Evolutionary conservation across 2,888 invertebrate genomes (phyloP), one percentile per base, ranked within the genome.

Genomic region (Athalia cordata): DNA sequence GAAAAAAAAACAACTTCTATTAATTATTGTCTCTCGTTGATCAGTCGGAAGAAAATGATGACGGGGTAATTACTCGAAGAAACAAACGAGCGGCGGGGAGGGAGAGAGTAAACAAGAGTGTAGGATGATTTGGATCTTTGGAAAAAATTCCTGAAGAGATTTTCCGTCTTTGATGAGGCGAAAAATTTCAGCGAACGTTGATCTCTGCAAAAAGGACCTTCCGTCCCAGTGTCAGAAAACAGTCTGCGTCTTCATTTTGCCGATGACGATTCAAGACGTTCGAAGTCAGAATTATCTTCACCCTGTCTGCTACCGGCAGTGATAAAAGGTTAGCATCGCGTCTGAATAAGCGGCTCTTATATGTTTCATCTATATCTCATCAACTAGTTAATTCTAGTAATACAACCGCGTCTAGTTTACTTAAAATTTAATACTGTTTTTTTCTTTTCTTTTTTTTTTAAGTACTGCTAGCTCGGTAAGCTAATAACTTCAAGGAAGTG

Each of bases 241-340:
- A 29, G 29, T 75, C 75, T 62, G 49, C 62, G 49, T 75, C 50
- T 43, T 47, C 47, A 64, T 75, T 50, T 5, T 29, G 62, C 29
- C 1, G 9, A 75, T 13, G 11, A 62, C 1, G 62, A 72, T n/a
- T 72, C 3, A 57, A 61, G 72, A 45, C 11, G 55, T 59, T 45
- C 47, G 45, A 15, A 47, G 29, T 47, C 5, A 55, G 15, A 13
- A 13, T 62, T 11, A 49, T 75, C 49, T 49, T 75, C 50, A 84
- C 86, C 84, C 87, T 87, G 85, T 90, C 90, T 90, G 89, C 90
- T 90, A 90, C 90, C 89, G 90, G 87, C 88, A 90, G 88, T 61
- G 62, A 75, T 64, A 43, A 59, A 43, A 43, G 47, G 45, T 45
- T 3, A 45, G 13, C 72, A 72, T 72, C 13, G 72, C 47, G 72